phyloP scores from a whole-genome alignment of 2,797 vertebrate genomes.

The Hemitrygon akajei region DNA sequence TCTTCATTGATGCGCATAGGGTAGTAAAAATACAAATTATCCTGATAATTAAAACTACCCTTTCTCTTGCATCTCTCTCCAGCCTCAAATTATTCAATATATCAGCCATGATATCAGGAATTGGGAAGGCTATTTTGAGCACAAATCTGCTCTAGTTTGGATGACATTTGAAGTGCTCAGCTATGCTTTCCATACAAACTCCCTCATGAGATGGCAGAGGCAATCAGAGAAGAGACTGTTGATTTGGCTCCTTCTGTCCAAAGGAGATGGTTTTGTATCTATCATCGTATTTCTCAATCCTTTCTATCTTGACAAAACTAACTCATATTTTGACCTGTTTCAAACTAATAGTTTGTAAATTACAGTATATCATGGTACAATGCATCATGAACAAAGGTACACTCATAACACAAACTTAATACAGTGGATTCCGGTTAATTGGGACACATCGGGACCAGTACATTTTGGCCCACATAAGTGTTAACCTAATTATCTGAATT shows the following conservation, averaged over 20 bases:
- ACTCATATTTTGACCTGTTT: neutral
- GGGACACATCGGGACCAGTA: too few species aligned
- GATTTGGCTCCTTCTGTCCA: neutral
- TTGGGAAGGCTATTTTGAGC: neutral
- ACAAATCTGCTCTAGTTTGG: neutral
- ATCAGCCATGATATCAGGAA: neutral
- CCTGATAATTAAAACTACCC: neutral
- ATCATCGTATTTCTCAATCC: neutral
- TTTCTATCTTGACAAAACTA: too few species aligned
- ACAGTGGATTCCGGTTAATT: too few species aligned
- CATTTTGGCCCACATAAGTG: too few species aligned
- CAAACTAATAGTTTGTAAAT: neutral
- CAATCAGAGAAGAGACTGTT: neutral
- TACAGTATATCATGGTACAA: neutral
- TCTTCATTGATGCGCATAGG: neutral
- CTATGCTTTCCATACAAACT: neutral
- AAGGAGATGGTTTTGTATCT: neutral
- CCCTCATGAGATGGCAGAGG: too few species aligned
- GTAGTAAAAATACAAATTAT: neutral
- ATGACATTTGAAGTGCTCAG: neutral
- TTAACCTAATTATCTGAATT: too few species aligned
- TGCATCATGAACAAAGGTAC: neutral
- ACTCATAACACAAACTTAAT: too few species aligned
- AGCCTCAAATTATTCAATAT: neutral
- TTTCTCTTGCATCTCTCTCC: neutral